phyloP scores from a whole-genome alignment of 2,888 invertebrate genomes.

The Trisateles emortualis region DNA sequence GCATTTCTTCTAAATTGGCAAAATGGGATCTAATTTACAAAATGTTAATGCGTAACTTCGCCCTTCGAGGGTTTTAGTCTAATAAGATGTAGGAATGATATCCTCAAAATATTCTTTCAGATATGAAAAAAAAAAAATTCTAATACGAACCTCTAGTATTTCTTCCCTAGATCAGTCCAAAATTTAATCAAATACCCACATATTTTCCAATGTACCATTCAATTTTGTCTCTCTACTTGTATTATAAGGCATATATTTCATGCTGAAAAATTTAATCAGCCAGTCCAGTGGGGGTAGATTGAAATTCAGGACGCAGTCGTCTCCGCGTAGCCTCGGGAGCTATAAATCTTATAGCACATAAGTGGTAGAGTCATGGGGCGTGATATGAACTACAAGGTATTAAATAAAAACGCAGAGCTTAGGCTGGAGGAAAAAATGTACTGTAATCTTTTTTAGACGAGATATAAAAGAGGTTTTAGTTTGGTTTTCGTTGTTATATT shows the following conservation, averaged over 20 bases:
- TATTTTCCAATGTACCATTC: constrained; percentile 28
- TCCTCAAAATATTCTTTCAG: neutral
- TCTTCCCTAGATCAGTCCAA: neutral
- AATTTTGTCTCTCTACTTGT: constrained; percentile 26
- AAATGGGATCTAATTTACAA: no score
- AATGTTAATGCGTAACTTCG: no score
- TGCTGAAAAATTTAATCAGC: constrained; percentile 64
- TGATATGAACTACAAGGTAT: constrained; percentile 41
- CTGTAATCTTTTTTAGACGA: constrained; percentile 7
- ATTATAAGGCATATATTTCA: constrained; percentile 47
- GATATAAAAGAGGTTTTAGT: neutral
- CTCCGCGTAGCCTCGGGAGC: constrained; percentile 38
- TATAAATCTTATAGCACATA: constrained; percentile 46
- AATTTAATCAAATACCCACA: constrained; percentile 17
- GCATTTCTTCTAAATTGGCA: no score
- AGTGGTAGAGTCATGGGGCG: constrained; percentile 43
- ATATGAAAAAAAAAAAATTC: neutral
- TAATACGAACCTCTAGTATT: neutral
- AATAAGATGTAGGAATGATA: no score
- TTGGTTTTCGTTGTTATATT: neutral
- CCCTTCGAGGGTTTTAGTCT: no score
- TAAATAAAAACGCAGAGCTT: constrained; percentile 11
- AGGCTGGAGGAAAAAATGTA: constrained; percentile 1
- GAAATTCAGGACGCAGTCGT: constrained; percentile 59
- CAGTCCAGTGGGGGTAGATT: constrained; percentile 54